Base-by-base conservation (phyloP, 2,113 vertebrate genomes). In the Hippoglossus stenolepis region DNA sequence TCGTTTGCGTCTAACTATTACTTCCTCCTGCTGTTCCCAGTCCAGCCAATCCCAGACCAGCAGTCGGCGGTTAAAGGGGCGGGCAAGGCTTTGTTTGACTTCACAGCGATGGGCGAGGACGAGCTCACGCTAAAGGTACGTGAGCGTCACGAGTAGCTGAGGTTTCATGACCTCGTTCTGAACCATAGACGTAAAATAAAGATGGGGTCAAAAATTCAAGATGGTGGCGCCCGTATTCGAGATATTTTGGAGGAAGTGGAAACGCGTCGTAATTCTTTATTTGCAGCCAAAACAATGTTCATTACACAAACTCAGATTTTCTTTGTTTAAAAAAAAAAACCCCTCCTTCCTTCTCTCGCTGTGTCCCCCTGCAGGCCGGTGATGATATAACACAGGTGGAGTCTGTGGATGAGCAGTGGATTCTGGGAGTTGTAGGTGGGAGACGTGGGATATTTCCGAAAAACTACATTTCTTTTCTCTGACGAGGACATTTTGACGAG, bases 91-190 rank as follows among this genome's bases (percentile, higher is more conserved):
- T 81, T 98, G 57, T 97, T 96, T 90, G 95, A 97, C 83, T 98
- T 98, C 91, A 91, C 88, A 2, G 95, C 3, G 95, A 97, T n/a
- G 91, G 95, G 95, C 43, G 94, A 96, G 73, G 96, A 98, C 72
- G 97, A 99, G 84, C 96, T 99, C 73, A 94, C 95, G 2, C 94
- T 99, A 60, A 97, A 96, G 95, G 97, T 97, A 87, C 13, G 62
- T 6, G 61, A 23, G 53, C 12, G 11, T 23, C 40, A 11, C 40
- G 40, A 40, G 40, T 11, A 40, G 38, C 47, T 5, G 51, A n/a
- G 18, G 51, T n/a, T 14, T n/a, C 17, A 10, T n/a, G 18, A 14
- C n/a, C 51, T 54, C 20, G n/a, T 4, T 49, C 2, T 40, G 38
- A 40, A 40, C 11, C 38, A 40, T 11, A 40, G 11, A 10, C 0